Percentiles rank a stretch among this genome's conserved stretches.
Conservation (phyloP, 1,140 invertebrate species). For the Ostrea edulis region DNA sequence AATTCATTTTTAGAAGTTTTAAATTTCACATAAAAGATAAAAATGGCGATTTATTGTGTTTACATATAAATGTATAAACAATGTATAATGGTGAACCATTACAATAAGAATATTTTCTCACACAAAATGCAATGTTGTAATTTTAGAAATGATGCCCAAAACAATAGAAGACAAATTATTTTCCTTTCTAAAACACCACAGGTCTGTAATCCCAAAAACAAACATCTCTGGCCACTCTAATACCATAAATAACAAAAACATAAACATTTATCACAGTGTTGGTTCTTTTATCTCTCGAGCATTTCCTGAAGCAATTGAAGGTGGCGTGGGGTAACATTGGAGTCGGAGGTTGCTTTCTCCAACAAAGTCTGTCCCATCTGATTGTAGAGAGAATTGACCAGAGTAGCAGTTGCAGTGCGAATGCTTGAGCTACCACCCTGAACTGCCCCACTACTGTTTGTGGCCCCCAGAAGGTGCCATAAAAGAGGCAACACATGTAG, state of each 20-base stretch:
- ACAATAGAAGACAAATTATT: slow-evolving; percentile 25
- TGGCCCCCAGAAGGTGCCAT: slow-evolving; percentile 77
- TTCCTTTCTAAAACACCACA: neutral
- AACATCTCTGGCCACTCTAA: slow-evolving; percentile 33
- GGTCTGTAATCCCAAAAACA: slow-evolving; percentile 32
- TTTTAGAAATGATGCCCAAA: neutral
- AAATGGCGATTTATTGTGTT: neutral
- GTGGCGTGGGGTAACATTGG: slow-evolving; percentile 72
- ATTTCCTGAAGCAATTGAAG: slow-evolving; percentile 73
- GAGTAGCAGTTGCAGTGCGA: slow-evolving; percentile 68
- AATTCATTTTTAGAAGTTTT: neutral
- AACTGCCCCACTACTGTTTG: slow-evolving; percentile 71
- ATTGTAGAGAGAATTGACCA: slow-evolving; percentile 70
- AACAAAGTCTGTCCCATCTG: slow-evolving; percentile 74
- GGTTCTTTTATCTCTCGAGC: slow-evolving; percentile 59
- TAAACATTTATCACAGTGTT: slow-evolving; percentile 36
- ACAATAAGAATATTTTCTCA: neutral
- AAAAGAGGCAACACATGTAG: slow-evolving; percentile 77
- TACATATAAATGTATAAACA: neutral
- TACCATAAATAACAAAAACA: slow-evolving; percentile 37
- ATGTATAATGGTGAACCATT: neutral
- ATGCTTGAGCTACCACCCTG: slow-evolving; percentile 72
- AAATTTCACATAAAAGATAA: neutral
- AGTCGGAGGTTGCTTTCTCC: slow-evolving; percentile 73
- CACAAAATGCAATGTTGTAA: neutral